Conservation (phyloP, 2,797 vertebrate species). For the Scyliorhinus canicula region DNA sequence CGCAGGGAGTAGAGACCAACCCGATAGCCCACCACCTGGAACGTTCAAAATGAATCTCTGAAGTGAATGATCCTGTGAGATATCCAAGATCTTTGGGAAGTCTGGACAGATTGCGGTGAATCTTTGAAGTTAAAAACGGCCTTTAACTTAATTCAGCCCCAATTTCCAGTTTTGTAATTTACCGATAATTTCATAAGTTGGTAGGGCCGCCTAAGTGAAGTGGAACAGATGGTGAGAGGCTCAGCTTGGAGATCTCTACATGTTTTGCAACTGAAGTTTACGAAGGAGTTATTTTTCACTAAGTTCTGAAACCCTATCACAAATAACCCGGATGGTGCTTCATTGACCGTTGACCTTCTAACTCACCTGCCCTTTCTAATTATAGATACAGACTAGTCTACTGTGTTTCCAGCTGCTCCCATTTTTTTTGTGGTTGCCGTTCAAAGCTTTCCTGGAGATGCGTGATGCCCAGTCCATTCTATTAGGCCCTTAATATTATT, state of each 20-base stretch:
- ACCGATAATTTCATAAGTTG: not conserved
- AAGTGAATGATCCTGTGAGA: not conserved
- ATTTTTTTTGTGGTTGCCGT: too few species aligned
- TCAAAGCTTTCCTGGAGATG: slow-evolving; percentile 1
- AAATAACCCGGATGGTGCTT: not conserved
- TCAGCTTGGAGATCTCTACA: not conserved
- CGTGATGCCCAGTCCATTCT: slow-evolving; percentile 8
- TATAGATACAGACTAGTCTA: not conserved
- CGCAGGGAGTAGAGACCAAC: not conserved
- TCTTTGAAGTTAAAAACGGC: not conserved
- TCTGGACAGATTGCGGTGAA: not conserved
- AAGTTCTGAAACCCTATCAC: not conserved
- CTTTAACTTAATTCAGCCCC: not conserved
- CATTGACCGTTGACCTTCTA: not conserved
- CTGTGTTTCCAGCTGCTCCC: not conserved
- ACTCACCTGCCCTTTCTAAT: too few species aligned
- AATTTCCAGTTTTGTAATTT: not conserved
- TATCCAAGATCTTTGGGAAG: not conserved
- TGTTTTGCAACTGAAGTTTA: not conserved
- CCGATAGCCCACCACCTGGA: not conserved
- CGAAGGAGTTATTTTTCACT: not conserved
- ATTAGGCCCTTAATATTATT: not conserved
- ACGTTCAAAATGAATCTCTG: not conserved
- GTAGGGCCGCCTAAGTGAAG: not conserved
- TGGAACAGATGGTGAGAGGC: not conserved